Evolutionary conservation across 2,113 vertebrate species (phyloP).

Genomic region (Galemys pyrenaicus): DNA sequence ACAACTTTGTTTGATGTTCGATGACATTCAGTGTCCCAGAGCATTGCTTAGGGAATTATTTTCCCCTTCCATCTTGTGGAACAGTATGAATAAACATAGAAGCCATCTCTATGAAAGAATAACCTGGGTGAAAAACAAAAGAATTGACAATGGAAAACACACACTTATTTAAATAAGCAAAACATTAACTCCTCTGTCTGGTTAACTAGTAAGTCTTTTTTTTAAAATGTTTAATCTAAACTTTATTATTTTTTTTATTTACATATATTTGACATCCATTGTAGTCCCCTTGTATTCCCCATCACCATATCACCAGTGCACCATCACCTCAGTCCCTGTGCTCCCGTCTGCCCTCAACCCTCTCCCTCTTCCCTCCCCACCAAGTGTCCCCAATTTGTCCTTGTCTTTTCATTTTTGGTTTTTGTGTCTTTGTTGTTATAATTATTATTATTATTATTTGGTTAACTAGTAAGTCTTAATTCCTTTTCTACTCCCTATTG

Average conservation of each 20-base stretch:
- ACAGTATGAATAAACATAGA: neutral
- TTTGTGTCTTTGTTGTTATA: no score
- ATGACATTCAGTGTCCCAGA: neutral
- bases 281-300: no score
- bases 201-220: neutral
- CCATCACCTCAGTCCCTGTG: no score
- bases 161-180: neutral
- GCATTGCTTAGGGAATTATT: neutral
- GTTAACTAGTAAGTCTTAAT: neutral
- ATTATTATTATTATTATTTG: no score
- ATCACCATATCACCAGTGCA: no score
- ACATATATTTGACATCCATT: no score
- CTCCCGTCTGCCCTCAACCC: no score
- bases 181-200: neutral
- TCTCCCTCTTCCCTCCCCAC: no score
- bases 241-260: no score
- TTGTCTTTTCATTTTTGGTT: no score
- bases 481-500: neutral
- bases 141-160: neutral
- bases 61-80: neutral
- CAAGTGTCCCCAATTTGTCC: no score
- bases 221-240: no score
- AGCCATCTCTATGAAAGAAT: neutral
- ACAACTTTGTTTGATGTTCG: neutral
- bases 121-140: neutral